Conservation (phyloP, 2,888 invertebrate genomes). For the Cheilosia pagana region DNA sequence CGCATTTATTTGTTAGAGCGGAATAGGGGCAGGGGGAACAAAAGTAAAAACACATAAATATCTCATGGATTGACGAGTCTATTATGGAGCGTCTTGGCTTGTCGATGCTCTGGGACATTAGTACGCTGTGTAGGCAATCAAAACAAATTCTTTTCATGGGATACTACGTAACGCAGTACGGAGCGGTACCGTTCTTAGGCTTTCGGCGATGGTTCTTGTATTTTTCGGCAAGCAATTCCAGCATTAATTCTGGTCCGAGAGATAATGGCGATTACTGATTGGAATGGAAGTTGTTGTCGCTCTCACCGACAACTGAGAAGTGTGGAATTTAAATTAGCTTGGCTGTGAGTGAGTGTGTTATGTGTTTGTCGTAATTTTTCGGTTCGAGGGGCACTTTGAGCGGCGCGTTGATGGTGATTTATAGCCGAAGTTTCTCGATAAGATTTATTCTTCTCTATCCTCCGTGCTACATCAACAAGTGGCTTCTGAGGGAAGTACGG, state of each 20-base stretch:
- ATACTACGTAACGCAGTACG: neutral
- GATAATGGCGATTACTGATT: constrained; percentile 59
- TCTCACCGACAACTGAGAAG: constrained; percentile 32
- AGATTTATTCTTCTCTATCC: neutral
- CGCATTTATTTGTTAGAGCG: constrained; percentile 30
- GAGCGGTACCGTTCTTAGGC: constrained; percentile 34
- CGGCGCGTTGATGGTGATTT: no score
- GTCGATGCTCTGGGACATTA: constrained; percentile 11
- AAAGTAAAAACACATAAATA: constrained; percentile 50
- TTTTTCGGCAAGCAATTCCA: constrained; percentile 39
- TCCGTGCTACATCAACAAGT: neutral
- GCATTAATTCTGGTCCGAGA: constrained; percentile 48
- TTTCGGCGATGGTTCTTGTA: constrained; percentile 13
- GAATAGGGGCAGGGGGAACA: neutral
- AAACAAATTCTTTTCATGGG: constrained; percentile 33
- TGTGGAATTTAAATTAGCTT: constrained; percentile 51
- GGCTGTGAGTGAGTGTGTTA: constrained; percentile 7
- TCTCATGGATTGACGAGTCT: constrained; percentile 55
- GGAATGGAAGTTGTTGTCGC: constrained; percentile 40
- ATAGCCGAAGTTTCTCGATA: no score
- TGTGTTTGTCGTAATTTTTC: no score
- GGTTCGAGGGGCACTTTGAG: no score
- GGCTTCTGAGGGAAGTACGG: no score
- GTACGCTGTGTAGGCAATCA: constrained; percentile 50
- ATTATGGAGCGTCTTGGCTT: constrained; percentile 15